Conservation (phyloP, 2,113 vertebrate species). For the Esox niger region DNA sequence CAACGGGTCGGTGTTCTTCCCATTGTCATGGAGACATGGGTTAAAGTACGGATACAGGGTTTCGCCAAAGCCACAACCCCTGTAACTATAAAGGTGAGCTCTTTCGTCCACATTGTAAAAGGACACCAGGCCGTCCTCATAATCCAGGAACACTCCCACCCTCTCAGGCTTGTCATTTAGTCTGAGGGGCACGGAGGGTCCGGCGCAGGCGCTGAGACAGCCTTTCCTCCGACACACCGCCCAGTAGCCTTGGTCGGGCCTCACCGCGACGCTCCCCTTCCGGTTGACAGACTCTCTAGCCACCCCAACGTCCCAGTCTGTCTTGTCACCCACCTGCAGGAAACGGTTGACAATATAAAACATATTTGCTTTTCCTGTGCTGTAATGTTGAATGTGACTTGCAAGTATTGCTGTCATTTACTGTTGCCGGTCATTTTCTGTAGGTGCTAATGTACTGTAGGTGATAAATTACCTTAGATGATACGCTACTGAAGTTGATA, state of each 20-base stretch:
- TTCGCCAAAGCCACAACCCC: conserved; percentile 64
- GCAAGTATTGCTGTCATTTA: no score
- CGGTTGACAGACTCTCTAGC: conserved; percentile 56
- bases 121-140: conserved; percentile 69
- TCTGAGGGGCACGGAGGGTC: conserved; percentile 42
- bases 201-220: conserved; percentile 36
- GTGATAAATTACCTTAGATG: no score
- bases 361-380: neutral
- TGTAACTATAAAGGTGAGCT: conserved; percentile 72
- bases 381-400: no score
- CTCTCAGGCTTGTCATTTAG: conserved; percentile 58
- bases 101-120: conserved; percentile 67
- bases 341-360: neutral
- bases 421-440: no score
- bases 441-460: no score
- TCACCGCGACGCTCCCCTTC: conserved; percentile 48
- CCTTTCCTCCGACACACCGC: conserved; percentile 37
- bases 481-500: no score
- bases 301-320: conserved; percentile 62
- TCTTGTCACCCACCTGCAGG: conserved; percentile 54
- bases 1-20: conserved; percentile 43
- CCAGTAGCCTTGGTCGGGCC: conserved; percentile 60
- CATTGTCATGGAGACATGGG: conserved; percentile 48
- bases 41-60: conserved; percentile 75
- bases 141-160: conserved; percentile 76